Base-by-base conservation (phyloP, 2,888 invertebrate species). In the Lordiphosa andalusiaca region DNA sequence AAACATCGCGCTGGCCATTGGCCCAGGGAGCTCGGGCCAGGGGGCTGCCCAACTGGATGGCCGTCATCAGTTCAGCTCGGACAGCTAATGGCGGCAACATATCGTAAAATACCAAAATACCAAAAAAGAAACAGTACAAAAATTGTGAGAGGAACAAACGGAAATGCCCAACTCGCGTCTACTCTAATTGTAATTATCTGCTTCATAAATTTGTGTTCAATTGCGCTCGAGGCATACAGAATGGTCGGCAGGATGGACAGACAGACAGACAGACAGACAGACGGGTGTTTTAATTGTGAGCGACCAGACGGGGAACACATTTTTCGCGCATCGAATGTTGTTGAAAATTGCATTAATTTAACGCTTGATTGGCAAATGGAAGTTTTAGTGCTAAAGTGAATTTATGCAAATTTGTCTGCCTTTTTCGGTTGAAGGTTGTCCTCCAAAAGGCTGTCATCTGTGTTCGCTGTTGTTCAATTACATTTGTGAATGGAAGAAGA, bases 291-390 rank as follows among this genome's bases (percentile, higher is more conserved):
- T 75, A 76, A 81, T 73, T 68, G 80, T 68, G 47, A 39, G 46
- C 49, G 25, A 38, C 19, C 21, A 23, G 23, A 23, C 6, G 23
- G 38, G 13, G 38, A 16, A 25, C 25, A 7, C 46, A 67, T 48
- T 51, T 60, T 51, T 48, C 25, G 23, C 47, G 61, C 60, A 6
- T 39, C 68, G 59, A 46, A 66, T 67, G 59, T 46, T 62, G 62
- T 60, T 61, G 67, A 71, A 80, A 77, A 77, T 71, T 73, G 85
- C 71, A 85, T 81, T 81, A 73, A 87, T 86, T 84, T 83, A 69
- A 73, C 68, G 85, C 72, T 70, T 78, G 86, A 85, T 84, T 86
- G 84, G 71, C 74, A 67, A 64, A 50, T 60, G 71, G 53, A 74
- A 59, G 55, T 51, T 48, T 53, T 55, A 50, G 48, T 36, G 19